A percentile compares a stretch with the other conserved stretches of the same genome.
phyloP scores from a whole-genome alignment of 2,113 vertebrate genomes.

The Cinclus cinclus region DNA sequence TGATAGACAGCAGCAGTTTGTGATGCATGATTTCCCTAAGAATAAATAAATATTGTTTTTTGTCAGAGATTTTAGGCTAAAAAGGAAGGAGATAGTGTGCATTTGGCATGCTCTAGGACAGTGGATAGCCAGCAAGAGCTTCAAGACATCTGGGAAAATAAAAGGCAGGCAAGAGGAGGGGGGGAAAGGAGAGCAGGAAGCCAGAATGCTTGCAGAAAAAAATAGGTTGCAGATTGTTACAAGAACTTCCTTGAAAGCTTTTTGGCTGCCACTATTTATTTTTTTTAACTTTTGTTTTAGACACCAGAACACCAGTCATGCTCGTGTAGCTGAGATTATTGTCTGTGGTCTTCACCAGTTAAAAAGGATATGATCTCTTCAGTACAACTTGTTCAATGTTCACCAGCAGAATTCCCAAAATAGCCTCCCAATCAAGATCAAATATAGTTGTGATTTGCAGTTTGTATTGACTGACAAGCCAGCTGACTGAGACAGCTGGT shows the following conservation, averaged over 20 bases:
- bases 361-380: neutral
- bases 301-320: neutral
- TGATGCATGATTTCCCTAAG: neutral
- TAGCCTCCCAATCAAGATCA: conserved; percentile 31
- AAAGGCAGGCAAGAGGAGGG: neutral
- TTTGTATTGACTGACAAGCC: conserved; percentile 38
- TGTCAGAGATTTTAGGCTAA: neutral
- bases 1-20: neutral
- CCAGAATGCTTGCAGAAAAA: neutral
- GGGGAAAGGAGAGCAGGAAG: neutral
- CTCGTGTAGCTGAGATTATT: neutral
- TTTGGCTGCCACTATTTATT: neutral
- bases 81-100: neutral
- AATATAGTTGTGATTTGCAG: conserved; percentile 42
- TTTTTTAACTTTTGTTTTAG: neutral
- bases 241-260: neutral
- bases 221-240: neutral
- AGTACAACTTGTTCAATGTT: conserved; percentile 23
- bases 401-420: conserved; percentile 29
- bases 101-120: neutral
- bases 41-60: neutral
- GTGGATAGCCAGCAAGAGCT: neutral
- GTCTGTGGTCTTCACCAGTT: neutral
- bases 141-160: neutral
- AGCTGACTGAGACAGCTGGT: conserved; percentile 62